Evolutionary conservation across 2,797 vertebrate genomes (phyloP).

Genomic region (Champsocephalus gunnari): DNA sequence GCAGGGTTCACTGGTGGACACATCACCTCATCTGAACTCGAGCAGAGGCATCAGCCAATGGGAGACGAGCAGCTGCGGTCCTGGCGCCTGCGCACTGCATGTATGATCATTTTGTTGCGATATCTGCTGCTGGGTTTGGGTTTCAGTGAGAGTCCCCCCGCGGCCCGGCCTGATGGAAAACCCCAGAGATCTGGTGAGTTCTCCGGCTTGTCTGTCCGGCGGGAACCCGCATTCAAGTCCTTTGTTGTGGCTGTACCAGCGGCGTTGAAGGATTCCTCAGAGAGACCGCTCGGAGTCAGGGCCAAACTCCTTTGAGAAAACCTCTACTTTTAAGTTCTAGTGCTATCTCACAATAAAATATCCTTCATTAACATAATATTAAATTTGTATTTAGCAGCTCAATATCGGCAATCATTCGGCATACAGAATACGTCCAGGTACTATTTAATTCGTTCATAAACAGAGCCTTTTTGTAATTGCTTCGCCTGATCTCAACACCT

Average conservation of each 20-base stretch:
- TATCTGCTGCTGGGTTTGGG: conserved; percentile 75
- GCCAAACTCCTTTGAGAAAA: conserved; percentile 23
- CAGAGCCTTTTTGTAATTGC: background rate
- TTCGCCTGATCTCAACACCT: background rate
- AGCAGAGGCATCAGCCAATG: conserved; percentile 64
- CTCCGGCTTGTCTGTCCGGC: conserved; percentile 31
- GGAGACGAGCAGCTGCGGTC: background rate
- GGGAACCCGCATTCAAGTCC: background rate
- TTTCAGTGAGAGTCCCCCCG: conserved; percentile 20
- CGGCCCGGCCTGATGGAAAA: conserved; percentile 90
- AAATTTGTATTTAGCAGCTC: rapidly evolving
- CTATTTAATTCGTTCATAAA: background rate
- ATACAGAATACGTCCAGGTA: rapidly evolving
- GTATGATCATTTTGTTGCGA: conserved; percentile 89
- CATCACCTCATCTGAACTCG: background rate
- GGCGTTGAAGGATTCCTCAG: background rate
- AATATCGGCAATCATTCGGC: background rate
- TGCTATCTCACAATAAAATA: rapidly evolving
- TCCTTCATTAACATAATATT: rapidly evolving
- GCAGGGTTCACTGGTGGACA: conserved; percentile 30
- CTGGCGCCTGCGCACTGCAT: conserved; percentile 81
- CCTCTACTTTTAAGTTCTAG: background rate
- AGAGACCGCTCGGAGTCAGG: background rate
- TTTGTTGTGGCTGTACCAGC: conserved; percentile 36
- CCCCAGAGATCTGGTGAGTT: conserved; percentile 90